phyloP scores from a whole-genome alignment of 2,113 vertebrate species.

The Harpagus bidentatus region DNA sequence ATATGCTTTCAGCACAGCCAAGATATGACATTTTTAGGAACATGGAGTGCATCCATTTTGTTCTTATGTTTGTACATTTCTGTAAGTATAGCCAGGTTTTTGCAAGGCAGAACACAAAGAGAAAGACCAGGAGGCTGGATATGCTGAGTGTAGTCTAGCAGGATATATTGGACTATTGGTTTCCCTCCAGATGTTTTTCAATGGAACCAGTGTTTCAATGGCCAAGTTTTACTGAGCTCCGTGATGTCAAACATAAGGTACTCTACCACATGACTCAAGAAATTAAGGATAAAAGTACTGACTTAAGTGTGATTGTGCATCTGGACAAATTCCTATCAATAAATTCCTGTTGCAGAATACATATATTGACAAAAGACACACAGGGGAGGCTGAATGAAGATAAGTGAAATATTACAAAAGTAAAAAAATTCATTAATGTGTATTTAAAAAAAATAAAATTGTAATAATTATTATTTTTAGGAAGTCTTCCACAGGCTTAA shows the following conservation, averaged over 20 bases:
- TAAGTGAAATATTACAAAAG: neutral
- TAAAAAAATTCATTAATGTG: neutral
- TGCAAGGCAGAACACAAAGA: constrained; percentile 22
- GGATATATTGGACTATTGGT: constrained; percentile 8
- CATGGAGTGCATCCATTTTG: constrained; percentile 49
- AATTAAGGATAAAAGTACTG: constrained; percentile 7
- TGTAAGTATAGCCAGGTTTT: constrained; percentile 27
- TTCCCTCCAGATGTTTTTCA: constrained; percentile 50
- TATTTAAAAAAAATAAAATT: neutral
- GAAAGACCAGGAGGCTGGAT: constrained; percentile 47
- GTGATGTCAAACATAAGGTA: constrained; percentile 5
- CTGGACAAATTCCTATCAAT: constrained; percentile 9
- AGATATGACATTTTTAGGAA: constrained; percentile 44
- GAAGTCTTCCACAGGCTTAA: neutral
- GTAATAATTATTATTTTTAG: neutral
- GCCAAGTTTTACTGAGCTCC: constrained; percentile 27
- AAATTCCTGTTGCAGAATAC: neutral
- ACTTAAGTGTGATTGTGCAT: neutral
- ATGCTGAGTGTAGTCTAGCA: constrained; percentile 18
- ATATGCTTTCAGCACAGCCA: neutral
- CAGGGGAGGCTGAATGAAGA: neutral
- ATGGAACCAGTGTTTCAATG: constrained; percentile 33
- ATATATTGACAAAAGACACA: neutral
- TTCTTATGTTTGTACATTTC: constrained; percentile 37
- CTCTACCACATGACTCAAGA: neutral